These are phyloP conservation scores for Erinaceus europaeus DNA, from an alignment of 2,113 vertebrate species.

Conservation along the genomic window DNA sequence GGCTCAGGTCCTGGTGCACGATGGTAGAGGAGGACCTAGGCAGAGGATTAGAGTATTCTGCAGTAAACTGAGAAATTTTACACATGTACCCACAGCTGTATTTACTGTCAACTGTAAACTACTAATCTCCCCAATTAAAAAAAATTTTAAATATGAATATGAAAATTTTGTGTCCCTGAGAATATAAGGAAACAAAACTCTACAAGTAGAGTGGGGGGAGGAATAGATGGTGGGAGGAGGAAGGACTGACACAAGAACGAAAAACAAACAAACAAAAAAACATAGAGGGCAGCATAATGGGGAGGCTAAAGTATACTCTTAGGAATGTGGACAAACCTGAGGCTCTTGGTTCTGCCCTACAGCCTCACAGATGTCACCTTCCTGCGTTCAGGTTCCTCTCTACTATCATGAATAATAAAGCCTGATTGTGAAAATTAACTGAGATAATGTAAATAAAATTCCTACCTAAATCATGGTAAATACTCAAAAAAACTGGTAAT, in stretches of 20 bases:
- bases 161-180: background rate
- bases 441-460: background rate
- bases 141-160: too few species aligned
- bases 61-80: too few species aligned
- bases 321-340: background rate
- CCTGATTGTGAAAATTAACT: background rate
- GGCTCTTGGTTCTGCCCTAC: background rate
- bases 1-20: too few species aligned
- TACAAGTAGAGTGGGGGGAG: too few species aligned
- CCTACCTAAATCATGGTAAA: background rate
- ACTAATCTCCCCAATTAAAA: too few species aligned
- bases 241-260: background rate
- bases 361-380: background rate
- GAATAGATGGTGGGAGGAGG: background rate
- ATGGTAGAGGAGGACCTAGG: too few species aligned
- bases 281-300: background rate
- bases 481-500: background rate
- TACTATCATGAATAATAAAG: background rate
- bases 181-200: background rate
- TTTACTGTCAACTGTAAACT: too few species aligned
- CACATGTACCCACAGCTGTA: too few species aligned
- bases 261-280: too few species aligned
- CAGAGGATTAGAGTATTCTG: too few species aligned
- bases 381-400: background rate
- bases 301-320: background rate